A percentile compares a stretch with the other conserved stretches of the same genome.
phyloP scores from a whole-genome alignment of 2,888 invertebrate genomes.

The Corbicula japonica region DNA sequence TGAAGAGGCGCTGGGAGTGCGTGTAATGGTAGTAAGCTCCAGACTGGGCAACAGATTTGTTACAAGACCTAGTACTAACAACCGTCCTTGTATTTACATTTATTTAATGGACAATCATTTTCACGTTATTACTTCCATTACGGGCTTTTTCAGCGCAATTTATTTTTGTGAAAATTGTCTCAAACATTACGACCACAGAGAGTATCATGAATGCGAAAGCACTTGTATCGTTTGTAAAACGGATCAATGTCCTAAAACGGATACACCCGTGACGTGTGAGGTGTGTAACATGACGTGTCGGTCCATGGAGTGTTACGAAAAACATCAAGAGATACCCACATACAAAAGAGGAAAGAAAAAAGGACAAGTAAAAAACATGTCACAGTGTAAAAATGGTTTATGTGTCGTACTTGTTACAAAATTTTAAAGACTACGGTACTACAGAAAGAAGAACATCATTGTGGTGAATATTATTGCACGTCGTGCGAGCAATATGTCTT shows the following conservation, averaged over 20 bases:
- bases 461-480: conserved; percentile 32
- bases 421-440: conserved; percentile 14
- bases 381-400: conserved; percentile 34
- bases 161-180: conserved; percentile 36
- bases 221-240: conserved; percentile 45
- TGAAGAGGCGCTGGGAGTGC: conserved; percentile 16
- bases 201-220: conserved; percentile 35
- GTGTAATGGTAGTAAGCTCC: conserved; percentile 32
- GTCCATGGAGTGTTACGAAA: conserved; percentile 27
- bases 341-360: conserved; percentile 21
- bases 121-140: conserved; percentile 37
- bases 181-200: conserved; percentile 34
- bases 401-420: conserved; percentile 36
- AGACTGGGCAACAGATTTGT: conserved; percentile 41
- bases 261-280: neutral
- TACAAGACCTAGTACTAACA: conserved; percentile 10
- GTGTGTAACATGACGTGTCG: conserved; percentile 36
- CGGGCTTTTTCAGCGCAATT: conserved; percentile 46
- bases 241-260: conserved; percentile 32
- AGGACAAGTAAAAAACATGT: conserved; percentile 14
- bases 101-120: conserved; percentile 44
- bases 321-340: conserved; percentile 12
- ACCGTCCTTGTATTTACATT: conserved; percentile 36
- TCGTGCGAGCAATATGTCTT: conserved; percentile 19
- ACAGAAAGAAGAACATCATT: conserved; percentile 30